phyloP scores from a whole-genome alignment of 2,113 vertebrate species.

The Leptocoma aspasia region DNA sequence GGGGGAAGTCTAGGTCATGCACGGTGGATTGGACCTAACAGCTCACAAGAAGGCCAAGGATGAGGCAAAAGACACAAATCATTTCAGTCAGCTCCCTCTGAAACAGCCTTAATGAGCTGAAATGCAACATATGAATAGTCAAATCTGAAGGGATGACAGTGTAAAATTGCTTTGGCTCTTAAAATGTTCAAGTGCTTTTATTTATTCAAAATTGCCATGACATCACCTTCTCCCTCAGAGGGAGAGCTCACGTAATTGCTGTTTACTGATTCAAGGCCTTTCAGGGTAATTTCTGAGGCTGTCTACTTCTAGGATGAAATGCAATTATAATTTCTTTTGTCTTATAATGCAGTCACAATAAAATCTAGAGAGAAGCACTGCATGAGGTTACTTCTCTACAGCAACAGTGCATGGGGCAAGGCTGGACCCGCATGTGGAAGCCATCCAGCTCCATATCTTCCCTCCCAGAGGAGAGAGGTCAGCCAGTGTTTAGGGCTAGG shows the following conservation, averaged over 20 bases:
- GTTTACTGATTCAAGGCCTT: slow-evolving; percentile 34
- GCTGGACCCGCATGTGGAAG: not conserved
- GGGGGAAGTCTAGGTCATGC: not conserved
- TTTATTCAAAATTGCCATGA: slow-evolving; percentile 39
- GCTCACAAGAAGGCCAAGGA: not conserved
- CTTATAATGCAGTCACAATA: not conserved
- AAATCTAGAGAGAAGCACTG: not conserved
- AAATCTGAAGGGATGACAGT: slow-evolving; percentile 6
- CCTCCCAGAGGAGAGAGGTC: not conserved
- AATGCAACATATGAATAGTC: not conserved
- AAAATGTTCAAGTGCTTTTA: slow-evolving; percentile 29
- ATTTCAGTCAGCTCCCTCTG: not conserved
- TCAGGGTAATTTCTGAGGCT: not conserved
- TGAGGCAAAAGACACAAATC: not conserved
- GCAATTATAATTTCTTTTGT: not conserved
- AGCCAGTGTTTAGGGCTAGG: not conserved
- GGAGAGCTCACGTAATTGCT: not conserved
- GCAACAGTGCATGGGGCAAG: not conserved
- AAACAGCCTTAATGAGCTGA: not conserved
- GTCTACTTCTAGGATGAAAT: not conserved
- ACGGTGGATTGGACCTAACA: not conserved
- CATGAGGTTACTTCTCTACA: not conserved
- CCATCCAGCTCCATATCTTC: not conserved
- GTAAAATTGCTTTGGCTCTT: slow-evolving; percentile 6
- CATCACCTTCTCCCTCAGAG: not conserved